Base-by-base conservation (phyloP, 2,113 vertebrate genomes). In the Phyllopteryx taeniolatus region DNA sequence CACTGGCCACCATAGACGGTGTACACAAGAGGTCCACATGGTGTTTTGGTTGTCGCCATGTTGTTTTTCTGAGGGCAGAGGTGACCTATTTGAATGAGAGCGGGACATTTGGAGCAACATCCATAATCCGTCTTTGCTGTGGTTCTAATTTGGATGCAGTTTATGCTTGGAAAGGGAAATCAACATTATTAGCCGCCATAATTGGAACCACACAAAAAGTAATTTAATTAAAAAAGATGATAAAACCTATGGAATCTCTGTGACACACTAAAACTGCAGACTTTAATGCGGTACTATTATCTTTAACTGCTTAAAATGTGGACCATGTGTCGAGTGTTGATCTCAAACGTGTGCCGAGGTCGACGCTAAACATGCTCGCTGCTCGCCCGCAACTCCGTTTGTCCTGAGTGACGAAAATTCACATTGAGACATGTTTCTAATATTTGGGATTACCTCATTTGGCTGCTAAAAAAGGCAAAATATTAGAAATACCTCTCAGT, bases 301-400 rank as follows among this genome's bases (percentile, higher is more conserved):
- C 20, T 62, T 81, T 81, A 47, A 75, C 19, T 39, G 31, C 20
- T 27, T 67, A 71, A 79, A 86, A 78, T 57, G 68, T 67, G 71
- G 76, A 33, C 74, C 79, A 83, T 72, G 73, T 70, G 66, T 51
- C 84, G 73, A 31, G 70, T 75, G 61, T 82, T 84, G 77, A 81
- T 70, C 79, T 84, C 72, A 77, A 31, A 72, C 67, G 66, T 68
- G 47, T 59, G 70, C 74, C 0, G 68, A 83, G 81, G 82, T 82
- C 70, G 72, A 85, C 53, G 72, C 75, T 75, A 77, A 63, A 62
- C 76, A 78, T 73, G 68, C 62, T 71, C 78, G 77, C 59, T 72
- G 54, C 49, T 76, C 78, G 78, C 62, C 31, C 0, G 56, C 75
- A 4, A 59, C 27, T 27, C 77, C 4, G 11, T 77, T 19, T 62